Conservation (phyloP, 2,797 vertebrate genomes). For the Ibycter americanus region DNA sequence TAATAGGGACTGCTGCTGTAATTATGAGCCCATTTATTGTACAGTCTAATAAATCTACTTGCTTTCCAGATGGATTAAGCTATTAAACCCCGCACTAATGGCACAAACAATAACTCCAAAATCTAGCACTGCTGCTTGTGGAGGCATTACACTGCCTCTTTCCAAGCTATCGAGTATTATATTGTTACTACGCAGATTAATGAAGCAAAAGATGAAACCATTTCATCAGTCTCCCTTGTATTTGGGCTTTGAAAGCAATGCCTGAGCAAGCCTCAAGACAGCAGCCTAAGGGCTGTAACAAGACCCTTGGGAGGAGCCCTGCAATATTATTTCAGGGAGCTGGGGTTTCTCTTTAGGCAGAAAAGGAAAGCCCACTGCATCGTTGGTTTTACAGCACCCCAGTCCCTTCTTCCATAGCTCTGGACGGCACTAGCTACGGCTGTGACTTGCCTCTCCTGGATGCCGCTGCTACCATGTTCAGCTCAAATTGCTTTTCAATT, state of each 20-base stretch:
- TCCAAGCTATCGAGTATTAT: not conserved
- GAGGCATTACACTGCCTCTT: slow-evolving; percentile 5
- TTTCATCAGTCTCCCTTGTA: not conserved
- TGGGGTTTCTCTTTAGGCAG: not conserved
- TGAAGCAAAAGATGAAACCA: not conserved
- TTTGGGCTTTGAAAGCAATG: not conserved
- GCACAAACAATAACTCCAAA: slow-evolving; percentile 29
- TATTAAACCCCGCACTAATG: slow-evolving; percentile 50
- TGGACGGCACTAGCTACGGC: not conserved
- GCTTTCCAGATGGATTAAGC: slow-evolving; percentile 33
- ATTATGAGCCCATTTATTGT: slow-evolving; percentile 31
- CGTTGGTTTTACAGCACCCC: too few relatives aligned
- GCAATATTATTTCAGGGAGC: not conserved
- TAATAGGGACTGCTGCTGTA: not conserved
- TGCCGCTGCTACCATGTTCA: not conserved
- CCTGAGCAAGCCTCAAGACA: not conserved
- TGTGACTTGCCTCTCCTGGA: not conserved
- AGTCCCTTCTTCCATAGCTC: not conserved
- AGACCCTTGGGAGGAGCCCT: not conserved
- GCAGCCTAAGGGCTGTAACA: not conserved
- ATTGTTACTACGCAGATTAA: not conserved
- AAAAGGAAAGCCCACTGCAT: not conserved
- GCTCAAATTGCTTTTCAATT: not conserved
- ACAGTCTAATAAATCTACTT: slow-evolving; percentile 27
- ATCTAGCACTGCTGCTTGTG: not conserved